phyloP scores from a whole-genome alignment of 2,797 vertebrate genomes.

The Chelidonichthys spinosus region DNA sequence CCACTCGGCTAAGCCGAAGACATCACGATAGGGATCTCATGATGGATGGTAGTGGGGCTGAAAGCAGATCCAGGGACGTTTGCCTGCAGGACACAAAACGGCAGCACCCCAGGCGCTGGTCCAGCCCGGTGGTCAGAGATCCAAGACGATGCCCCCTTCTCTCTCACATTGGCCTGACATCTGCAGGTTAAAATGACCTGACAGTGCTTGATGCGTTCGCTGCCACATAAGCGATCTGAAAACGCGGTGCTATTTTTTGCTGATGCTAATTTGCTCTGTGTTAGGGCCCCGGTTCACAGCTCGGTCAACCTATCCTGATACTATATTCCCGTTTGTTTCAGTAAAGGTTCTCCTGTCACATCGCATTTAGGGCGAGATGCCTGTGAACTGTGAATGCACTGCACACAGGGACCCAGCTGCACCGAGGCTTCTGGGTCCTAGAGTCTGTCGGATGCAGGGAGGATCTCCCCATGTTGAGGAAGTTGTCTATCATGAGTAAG shows the following conservation, averaged over 20 bases:
- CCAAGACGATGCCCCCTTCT: constrained; percentile 24
- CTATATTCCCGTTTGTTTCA: constrained; percentile 90
- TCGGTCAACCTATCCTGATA: constrained; percentile 95
- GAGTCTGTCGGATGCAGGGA: constrained; percentile 18
- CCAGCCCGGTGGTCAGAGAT: constrained; percentile 51
- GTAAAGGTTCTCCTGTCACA: constrained; percentile 91
- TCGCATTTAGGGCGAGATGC: constrained; percentile 83
- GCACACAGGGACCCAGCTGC: constrained; percentile 75
- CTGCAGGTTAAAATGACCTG: constrained; percentile 78
- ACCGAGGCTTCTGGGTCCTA: constrained; percentile 71
- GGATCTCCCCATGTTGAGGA: background rate
- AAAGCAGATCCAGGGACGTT: constrained; percentile 43
- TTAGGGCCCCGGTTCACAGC: constrained; percentile 88
- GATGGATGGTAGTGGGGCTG: constrained; percentile 48
- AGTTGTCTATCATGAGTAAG: constrained; percentile 11
- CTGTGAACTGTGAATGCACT: constrained; percentile 91
- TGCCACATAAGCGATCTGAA: constrained; percentile 81
- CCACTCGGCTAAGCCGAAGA: constrained; percentile 43
- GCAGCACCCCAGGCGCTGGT: constrained; percentile 50
- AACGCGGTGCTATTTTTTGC: constrained; percentile 82
- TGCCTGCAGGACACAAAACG: constrained; percentile 48
- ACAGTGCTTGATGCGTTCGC: constrained; percentile 78
- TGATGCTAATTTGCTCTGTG: constrained; percentile 94
- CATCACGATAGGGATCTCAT: constrained; percentile 65
- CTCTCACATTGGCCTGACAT: constrained; percentile 31